Base-by-base conservation (phyloP, 2,113 vertebrate species). In the Seriola quinqueradiata region DNA sequence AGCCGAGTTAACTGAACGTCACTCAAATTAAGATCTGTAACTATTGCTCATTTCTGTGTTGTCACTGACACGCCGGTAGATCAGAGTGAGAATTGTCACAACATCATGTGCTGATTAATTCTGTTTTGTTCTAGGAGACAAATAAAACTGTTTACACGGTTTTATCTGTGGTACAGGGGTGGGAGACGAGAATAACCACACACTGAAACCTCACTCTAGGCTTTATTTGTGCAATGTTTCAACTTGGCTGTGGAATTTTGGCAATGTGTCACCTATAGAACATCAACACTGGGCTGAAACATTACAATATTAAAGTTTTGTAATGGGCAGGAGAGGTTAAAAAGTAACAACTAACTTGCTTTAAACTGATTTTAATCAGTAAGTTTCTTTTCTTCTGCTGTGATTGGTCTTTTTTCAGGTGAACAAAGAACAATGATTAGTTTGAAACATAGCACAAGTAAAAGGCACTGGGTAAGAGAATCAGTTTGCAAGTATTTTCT, bases 51-150 rank as follows among this genome's bases (percentile, higher is more conserved):
- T 84, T 77, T 83, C 60, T 84, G 64, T 25, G n/a, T 11, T 63
- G 54, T 79, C 52, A 52, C 32, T 25, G 72, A 80, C 50, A 75
- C 36, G 36, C 28, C 32, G 66, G 36, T 38, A 59, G 40, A 85
- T 86, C 70, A 79, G 69, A 64, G 40, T 14, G n/a, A 68, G 66
- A 69, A 59, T 11, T 86, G 79, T 75, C 77, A 77, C 67, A 81
- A 52, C 70, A 83, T 10, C 69, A 21, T 16, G 38, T 57, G 70
- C 77, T 84, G 77, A 86, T 86, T 44, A 79, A 79, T 79, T 70
- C 50, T 44, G 19, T 55, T 73, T 84, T 81, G 64, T 86, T 82
- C 55, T n/a, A 19, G n/a, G n/a, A 77, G 34, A 77, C 67, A 70
- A 55, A 79, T 52, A 57, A 75, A 75, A 77, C 25, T 40, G 75